These are phyloP conservation scores for Battus philenor DNA, from an alignment of 1,140 invertebrate species.

Conservation along the genomic window DNA sequence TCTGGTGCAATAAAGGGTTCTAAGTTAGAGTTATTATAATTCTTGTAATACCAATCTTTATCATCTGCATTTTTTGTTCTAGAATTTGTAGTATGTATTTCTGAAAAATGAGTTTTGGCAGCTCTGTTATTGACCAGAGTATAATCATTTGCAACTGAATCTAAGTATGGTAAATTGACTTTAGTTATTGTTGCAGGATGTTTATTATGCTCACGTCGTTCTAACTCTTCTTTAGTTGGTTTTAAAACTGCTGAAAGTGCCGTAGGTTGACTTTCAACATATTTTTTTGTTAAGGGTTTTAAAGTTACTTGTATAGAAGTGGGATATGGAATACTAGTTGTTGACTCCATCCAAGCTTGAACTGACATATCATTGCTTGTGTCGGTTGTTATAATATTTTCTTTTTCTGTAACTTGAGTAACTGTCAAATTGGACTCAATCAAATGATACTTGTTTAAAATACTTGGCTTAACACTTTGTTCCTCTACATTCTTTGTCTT, in stretches of 20 bases:
- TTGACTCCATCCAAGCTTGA: conserved; percentile 59
- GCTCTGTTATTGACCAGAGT: conserved; percentile 61
- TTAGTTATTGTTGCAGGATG: conserved; percentile 64
- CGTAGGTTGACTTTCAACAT: conserved; percentile 50
- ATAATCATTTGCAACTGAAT: conserved; percentile 50
- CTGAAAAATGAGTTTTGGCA: conserved; percentile 63
- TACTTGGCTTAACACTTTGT: conserved; percentile 48
- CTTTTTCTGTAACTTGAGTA: conserved; percentile 60
- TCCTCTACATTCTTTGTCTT: conserved; percentile 64
- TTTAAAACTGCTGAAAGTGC: conserved; percentile 48
- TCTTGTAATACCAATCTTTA: conserved; percentile 86
- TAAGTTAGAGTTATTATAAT: conserved; percentile 84
- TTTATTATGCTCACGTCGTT: conserved; percentile 36
- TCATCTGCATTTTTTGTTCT: conserved; percentile 67
- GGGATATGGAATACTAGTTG: conserved; percentile 31
- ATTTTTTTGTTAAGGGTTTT: conserved; percentile 43
- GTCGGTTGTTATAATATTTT: conserved; percentile 65
- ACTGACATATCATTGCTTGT: conserved; percentile 59
- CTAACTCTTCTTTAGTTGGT: conserved; percentile 46
- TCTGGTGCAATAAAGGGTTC: conserved; percentile 80
- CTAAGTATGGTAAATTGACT: conserved; percentile 57
- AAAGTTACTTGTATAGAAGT: conserved; percentile 27
- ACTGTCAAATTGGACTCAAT: conserved; percentile 65
- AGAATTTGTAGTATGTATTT: conserved; percentile 34
- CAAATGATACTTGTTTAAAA: conserved; percentile 56